Evolutionary conservation across 2,888 invertebrate genomes (phyloP), one percentile per base, ranked within the genome.

Genomic region (Napeogenes inachia): DNA sequence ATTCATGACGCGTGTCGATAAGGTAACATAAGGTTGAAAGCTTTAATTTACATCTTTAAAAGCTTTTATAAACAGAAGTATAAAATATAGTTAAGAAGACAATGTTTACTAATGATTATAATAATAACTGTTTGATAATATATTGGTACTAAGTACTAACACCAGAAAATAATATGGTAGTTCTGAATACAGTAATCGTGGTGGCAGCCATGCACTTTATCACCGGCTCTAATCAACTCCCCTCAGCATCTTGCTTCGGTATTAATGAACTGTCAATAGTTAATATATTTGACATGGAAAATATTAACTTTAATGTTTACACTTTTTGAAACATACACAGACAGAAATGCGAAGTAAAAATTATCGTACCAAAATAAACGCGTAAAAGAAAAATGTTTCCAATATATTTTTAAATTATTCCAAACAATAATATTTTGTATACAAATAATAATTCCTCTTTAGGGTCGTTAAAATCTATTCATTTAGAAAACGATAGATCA

Each of bases 121-220:
- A 21, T 21, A 21, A 21, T 21, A 13, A 21, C 6, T n/a, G 21
- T 13, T 13, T 13, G 46, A 13, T 13, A 46, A 5, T 13, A 13
- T 5, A 13, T 46, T 38, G 2, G 21, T 8, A 13, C n/a, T 50
- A 30, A 50, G 30, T 50, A 30, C 30, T 6, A 50, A 50, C 50
- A 30, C 30, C 21, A 5, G 30, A 50, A 50, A 30, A 47, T 6
- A 50, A 4, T 50, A n/a, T 50, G 21, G n/a, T 10, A 30, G 5
- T 46, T 6, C n/a, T 47, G 21, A 21, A 21, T 21, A 21, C 21
- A 74, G 74, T 87, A 87, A 87, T 88, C 82, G 80, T 62, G 57
- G 47, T 84, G 89, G 78, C 87, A 88, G 77, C 80, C 89, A 80
- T 88, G 82, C 89, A 89, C 80, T 89, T 89, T 89, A 89, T 88